phyloP scores from a whole-genome alignment of 2,888 invertebrate genomes.

The Yponomeuta plumbellus region DNA sequence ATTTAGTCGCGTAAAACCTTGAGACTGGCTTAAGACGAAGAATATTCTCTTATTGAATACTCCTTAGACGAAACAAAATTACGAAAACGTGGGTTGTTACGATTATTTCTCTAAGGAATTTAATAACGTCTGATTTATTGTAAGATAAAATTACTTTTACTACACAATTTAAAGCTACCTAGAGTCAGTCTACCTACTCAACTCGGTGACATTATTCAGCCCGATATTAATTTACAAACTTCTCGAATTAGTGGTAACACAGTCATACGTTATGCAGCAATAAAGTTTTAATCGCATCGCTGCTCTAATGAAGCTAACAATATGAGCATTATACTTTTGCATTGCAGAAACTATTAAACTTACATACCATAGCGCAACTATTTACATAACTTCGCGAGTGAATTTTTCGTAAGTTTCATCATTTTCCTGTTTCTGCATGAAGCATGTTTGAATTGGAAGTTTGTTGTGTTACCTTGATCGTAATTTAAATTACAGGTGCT shows the following conservation, averaged over 20 bases:
- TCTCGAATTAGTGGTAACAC: not conserved
- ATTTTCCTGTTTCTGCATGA: not conserved
- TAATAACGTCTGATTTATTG: too few relatives aligned
- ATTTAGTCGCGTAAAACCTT: too few relatives aligned
- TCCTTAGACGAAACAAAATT: too few relatives aligned
- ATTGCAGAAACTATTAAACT: not conserved
- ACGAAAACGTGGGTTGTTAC: too few relatives aligned
- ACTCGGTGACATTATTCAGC: not conserved
- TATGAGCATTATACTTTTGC: slow-evolving; percentile 18
- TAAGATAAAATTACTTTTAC: too few relatives aligned
- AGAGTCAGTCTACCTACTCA: too few relatives aligned
- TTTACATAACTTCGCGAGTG: not conserved
- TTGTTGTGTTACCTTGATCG: too few relatives aligned
- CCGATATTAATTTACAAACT: not conserved
- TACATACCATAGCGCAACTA: not conserved
- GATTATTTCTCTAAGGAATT: too few relatives aligned
- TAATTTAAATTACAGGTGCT: too few relatives aligned
- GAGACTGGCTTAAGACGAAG: too few relatives aligned
- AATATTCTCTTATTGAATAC: too few relatives aligned
- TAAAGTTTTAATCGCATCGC: slow-evolving; percentile 59
- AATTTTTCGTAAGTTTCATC: not conserved
- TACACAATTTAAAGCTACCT: too few relatives aligned
- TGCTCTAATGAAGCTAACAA: slow-evolving; percentile 43
- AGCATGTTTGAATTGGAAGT: not conserved
- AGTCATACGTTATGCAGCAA: slow-evolving; percentile 27